Conservation (phyloP, 2,113 vertebrate genomes). For the Lutjanus erythropterus region DNA sequence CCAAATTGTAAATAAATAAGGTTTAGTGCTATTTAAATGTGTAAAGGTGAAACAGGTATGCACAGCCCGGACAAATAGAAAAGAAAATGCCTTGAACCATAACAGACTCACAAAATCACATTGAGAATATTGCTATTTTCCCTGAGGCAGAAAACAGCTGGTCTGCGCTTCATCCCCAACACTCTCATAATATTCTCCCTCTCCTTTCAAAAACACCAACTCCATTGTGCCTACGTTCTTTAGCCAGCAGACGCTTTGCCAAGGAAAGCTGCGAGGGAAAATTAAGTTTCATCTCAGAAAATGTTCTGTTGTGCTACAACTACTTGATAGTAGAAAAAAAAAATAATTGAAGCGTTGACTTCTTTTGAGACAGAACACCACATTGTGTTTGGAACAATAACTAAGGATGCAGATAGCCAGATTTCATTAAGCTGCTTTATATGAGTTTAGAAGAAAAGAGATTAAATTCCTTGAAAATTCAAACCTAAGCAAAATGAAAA, state of each 20-base stretch:
- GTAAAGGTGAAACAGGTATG: not conserved
- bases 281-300: constrained; percentile 39
- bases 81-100: constrained; percentile 9
- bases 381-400: constrained; percentile 29
- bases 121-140: constrained; percentile 25
- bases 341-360: constrained; percentile 46
- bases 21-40: not conserved
- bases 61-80: not conserved
- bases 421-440: constrained; percentile 35
- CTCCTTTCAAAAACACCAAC: constrained; percentile 34
- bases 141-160: constrained; percentile 50
- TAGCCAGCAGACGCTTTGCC: constrained; percentile 52
- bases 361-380: constrained; percentile 25
- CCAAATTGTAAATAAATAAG: not conserved
- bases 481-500: constrained; percentile 4
- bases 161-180: constrained; percentile 50
- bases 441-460: not conserved
- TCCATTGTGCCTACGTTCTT: constrained; percentile 40
- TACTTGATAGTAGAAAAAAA: constrained; percentile 32
- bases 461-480: not conserved
- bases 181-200: constrained; percentile 37
- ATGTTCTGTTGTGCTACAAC: constrained; percentile 49
- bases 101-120: constrained; percentile 29
- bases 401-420: constrained; percentile 4
- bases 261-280: constrained; percentile 57